Conservation (phyloP, 2,113 vertebrate species). For the Gorsachius goisagi region DNA sequence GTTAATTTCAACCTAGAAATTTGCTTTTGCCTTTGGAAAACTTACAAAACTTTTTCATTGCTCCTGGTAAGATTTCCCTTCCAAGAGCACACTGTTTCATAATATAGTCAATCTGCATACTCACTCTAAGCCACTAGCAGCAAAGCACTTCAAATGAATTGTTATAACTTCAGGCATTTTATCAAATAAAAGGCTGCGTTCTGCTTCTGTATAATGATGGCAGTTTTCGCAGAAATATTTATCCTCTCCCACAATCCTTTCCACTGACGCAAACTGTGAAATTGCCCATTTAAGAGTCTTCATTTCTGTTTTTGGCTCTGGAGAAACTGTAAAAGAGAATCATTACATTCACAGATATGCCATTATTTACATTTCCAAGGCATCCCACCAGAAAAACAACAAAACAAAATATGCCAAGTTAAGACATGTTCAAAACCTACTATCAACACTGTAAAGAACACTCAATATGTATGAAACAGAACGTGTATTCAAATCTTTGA, state of each 20-base stretch:
- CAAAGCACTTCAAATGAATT: constrained; percentile 98
- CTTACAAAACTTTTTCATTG: background rate
- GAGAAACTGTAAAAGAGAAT: constrained; percentile 85
- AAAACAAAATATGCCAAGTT: background rate
- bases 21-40: background rate
- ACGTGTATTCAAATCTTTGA: background rate
- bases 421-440: background rate
- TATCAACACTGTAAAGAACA: background rate
- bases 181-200: constrained; percentile 95
- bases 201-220: constrained; percentile 94
- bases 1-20: background rate
- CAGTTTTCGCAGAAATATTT: constrained; percentile 99
- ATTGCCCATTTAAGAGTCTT: constrained; percentile 97
- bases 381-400: background rate
- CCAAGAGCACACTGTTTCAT: background rate
- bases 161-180: constrained; percentile 97
- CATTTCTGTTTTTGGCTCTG: constrained; percentile 91
- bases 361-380: background rate
- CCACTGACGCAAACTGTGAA: constrained; percentile 96
- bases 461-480: background rate
- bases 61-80: background rate
- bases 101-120: constrained; percentile 42
- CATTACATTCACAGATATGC: background rate
- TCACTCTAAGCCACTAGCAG: constrained; percentile 91
- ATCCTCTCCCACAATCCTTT: constrained; percentile 95